Percentiles rank a stretch among this genome's conserved stretches.
These are phyloP conservation scores for Microtus montanus DNA, from an alignment of 2,113 vertebrate species.

Conservation along the genomic window DNA sequence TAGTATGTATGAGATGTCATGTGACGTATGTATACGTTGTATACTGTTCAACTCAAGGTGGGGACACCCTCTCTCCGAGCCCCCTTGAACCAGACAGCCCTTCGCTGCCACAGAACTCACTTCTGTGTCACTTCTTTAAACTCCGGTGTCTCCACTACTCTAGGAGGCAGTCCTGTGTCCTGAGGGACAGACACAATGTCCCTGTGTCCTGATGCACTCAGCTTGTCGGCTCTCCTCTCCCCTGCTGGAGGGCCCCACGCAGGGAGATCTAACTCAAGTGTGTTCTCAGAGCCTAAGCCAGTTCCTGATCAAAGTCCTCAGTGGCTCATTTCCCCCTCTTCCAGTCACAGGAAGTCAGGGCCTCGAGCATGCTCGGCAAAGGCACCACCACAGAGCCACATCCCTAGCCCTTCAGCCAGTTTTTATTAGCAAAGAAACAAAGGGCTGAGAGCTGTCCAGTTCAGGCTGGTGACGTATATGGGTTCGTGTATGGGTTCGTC, in stretches of 20 bases:
- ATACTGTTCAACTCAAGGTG: not conserved
- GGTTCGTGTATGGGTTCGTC: not conserved
- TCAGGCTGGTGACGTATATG: not conserved
- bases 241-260: fast-evolving
- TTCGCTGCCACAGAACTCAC: too few species aligned
- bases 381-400: not conserved
- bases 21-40: not conserved
- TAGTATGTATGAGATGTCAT: not conserved
- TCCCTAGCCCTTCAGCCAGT: too few species aligned
- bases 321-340: not conserved
- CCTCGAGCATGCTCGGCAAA: not conserved
- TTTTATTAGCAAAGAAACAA: not conserved
- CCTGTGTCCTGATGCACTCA: fast-evolving
- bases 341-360: not conserved
- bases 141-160: too few species aligned
- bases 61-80: not conserved
- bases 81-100: not conserved
- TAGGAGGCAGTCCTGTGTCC: not conserved
- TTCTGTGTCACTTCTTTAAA: not conserved
- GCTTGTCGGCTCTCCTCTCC: not conserved
- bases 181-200: not conserved
- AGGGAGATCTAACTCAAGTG: not conserved
- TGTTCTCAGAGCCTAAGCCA: not conserved
- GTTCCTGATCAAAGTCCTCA: not conserved
- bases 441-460: not conserved